Base-by-base conservation (phyloP, 1,140 invertebrate genomes). In the Antheraea mylitta region DNA sequence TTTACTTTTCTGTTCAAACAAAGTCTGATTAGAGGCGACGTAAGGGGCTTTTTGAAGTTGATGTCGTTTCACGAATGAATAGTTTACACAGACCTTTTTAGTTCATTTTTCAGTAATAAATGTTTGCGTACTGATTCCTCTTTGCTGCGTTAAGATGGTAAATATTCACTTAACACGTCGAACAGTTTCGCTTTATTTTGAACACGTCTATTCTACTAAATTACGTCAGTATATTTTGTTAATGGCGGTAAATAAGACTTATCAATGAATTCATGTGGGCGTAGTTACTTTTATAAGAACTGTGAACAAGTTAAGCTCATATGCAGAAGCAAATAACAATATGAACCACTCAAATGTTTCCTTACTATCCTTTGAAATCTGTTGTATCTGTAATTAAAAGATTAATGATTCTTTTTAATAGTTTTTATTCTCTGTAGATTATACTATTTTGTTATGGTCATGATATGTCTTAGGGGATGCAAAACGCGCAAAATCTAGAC, bases 1-100 rank as follows among this genome's bases (percentile, higher is more conserved):
- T 83, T 79, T 53, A 75, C 69, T 82, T 84, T 83, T 84, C 85
- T 83, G 80, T 89, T 85, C 86, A 91, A 91, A 90, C 81, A 89
- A 71, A 68, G 77, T 66, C 81, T 91, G 87, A 91, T 91, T 91
- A 91, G 86, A 91, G 85, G 66, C 72, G 71, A 77, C 73, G 73
- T 78, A 48, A 64, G 65, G 70, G 75, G 75, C 72, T 77, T 78
- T 84, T 88, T 87, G 87, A 87, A 82, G 83, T 87, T 84, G 77
- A 83, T 71, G 75, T 83, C 80, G 76, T 82, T 87, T 83, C 74
- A 82, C 82, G 80, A 86, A 69, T 83, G 79, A 79, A 76, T 86
- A 82, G 83, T 79, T 83, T 79, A 66, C 61, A 42, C 71, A 42
- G 6, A 38, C 74, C 74, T 73, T 69, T 79, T 75, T 74, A 67